Conservation (phyloP, 2,797 vertebrate genomes). For the Malurus splendens region DNA sequence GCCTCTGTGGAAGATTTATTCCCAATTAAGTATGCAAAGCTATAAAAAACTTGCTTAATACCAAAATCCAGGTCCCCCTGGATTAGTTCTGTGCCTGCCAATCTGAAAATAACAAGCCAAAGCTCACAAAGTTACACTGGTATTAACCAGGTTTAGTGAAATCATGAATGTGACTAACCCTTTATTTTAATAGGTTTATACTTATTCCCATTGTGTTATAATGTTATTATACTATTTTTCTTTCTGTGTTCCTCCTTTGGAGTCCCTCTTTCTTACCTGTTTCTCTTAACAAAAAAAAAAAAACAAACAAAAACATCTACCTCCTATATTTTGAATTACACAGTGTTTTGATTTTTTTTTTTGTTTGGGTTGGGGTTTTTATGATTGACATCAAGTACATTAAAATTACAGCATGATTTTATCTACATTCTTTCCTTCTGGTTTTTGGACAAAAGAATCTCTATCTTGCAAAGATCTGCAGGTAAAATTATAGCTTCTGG, state of each 20-base stretch:
- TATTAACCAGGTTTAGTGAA: constrained; percentile 21
- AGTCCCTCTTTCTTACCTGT: not conserved
- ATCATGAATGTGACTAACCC: not conserved
- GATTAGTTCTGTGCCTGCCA: not conserved
- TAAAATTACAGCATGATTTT: not conserved
- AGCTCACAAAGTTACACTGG: not conserved
- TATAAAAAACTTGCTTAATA: constrained; percentile 2
- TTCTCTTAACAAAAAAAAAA: not conserved
- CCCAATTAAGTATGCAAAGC: constrained; percentile 30
- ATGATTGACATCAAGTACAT: not conserved
- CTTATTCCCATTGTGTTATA: not conserved
- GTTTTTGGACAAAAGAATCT: constrained; percentile 14
- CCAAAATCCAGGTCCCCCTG: not conserved
- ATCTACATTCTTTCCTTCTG: not conserved
- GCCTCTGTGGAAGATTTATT: constrained; percentile 3
- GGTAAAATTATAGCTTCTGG: constrained; percentile 39
- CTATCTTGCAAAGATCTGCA: not conserved
- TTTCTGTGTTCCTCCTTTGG: not conserved
- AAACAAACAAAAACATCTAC: not conserved
- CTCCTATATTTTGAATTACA: not conserved
- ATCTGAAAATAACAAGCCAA: not conserved
- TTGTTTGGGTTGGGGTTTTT: not conserved
- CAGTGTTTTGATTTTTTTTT: not conserved
- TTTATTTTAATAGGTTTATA: not conserved
- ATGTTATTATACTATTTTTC: not conserved